Evolutionary conservation across 2,888 invertebrate species (phyloP), one percentile per base, ranked within the genome.

Genomic region (Adelphocoris suturalis): DNA sequence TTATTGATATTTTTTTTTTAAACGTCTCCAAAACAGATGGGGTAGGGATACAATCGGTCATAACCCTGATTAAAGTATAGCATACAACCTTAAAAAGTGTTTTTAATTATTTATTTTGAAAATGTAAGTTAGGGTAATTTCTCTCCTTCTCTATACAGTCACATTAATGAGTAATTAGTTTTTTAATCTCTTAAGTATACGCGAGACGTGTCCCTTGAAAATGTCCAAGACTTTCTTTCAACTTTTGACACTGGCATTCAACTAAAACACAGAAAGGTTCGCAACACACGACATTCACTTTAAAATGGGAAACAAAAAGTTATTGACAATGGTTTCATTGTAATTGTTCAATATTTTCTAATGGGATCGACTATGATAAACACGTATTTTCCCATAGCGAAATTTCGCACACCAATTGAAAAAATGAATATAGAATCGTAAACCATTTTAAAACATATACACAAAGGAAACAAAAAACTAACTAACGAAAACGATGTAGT

Each of bases 61-160:
- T 89, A 85, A 90, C 90, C 90, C 90, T 90, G 90, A 85, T 68
- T 75, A 90, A 89, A 82, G 78, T 52, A 57, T 80, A 84, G 89
- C 90, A 90, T 90, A 90, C 90, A 90, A 89, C 86, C 89, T 89
- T 90, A 89, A 90, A 90, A 89, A 86, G 89, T 86, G 76, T 52
- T 75, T 89, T 90, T 86, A 23, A n/a, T 86, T 61, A 28, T 86
- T 86, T 28, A 68, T 86, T 75, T 86, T 11, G n/a, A 68, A 55
- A 68, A 37, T 61, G 47, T 86, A 84, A 68, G 87, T 57, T 82
- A 87, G 47, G 87, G 55, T 90, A 90, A 89, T 86, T 68, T 82
- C n/a, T 82, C 82, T 85, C 19, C 37, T 85, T 47, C 68, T 90
- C 89, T 90, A 89, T 90, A 80, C 89, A 90, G 90, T 89, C 90